Evolutionary conservation across 2,888 invertebrate species (phyloP).

Genomic region (Drosophila antonietae): DNA sequence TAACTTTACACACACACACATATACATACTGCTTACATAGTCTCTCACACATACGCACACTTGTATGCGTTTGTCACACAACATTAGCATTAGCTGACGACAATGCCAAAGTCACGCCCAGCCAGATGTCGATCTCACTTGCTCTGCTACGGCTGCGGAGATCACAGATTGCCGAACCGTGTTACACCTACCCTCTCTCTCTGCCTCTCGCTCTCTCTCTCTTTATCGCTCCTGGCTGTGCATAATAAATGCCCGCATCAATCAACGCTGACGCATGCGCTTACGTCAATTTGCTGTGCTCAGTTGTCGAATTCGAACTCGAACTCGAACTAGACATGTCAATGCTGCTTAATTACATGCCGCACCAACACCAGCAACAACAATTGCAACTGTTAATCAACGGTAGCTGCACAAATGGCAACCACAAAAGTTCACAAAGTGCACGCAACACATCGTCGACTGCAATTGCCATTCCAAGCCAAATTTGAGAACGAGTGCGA

Average conservation of each 20-base stretch:
- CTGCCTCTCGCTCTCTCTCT: not conserved
- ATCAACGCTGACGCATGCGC: constrained; percentile 70
- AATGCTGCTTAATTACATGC: constrained; percentile 77
- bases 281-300: constrained; percentile 71
- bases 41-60: not conserved
- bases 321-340: constrained; percentile 74
- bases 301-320: constrained; percentile 68
- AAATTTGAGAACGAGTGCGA: constrained; percentile 49
- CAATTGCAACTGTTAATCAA: constrained; percentile 49
- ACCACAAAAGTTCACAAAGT: constrained; percentile 68
- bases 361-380: constrained; percentile 44
- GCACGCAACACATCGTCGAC: constrained; percentile 60
- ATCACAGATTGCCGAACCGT: constrained; percentile 53
- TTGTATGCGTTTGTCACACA: constrained; percentile 30
- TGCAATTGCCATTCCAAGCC: constrained; percentile 34
- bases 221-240: not conserved
- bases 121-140: constrained; percentile 43
- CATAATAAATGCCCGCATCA: constrained; percentile 27
- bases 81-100: constrained; percentile 53
- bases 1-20: constrained; percentile 14
- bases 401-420: constrained; percentile 44
- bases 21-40: not conserved
- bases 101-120: constrained; percentile 75
- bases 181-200: constrained; percentile 14
- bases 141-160: constrained; percentile 34